Evolutionary conservation across 1,140 invertebrate genomes (phyloP).

Genomic region (Aphis gossypii): DNA sequence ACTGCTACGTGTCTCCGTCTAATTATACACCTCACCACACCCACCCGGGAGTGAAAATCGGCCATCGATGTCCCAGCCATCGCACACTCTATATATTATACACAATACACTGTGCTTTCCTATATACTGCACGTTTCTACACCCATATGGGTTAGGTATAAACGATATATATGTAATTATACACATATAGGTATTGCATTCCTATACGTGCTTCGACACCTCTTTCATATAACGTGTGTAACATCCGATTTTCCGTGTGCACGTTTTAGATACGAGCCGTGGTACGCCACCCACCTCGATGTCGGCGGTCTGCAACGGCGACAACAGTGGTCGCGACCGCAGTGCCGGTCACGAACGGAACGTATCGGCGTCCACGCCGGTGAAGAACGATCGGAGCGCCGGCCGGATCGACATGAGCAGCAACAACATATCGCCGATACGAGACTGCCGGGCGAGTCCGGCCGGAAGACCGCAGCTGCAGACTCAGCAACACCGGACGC

Average conservation of each 20-base stretch:
- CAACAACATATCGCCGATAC: conserved; percentile 60
- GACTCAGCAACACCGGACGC: conserved; percentile 71
- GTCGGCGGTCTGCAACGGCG: not conserved
- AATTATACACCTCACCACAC: not conserved
- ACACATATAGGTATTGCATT: not conserved
- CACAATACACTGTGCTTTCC: not conserved
- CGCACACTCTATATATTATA: not conserved
- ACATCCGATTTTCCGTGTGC: not conserved
- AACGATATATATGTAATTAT: not conserved
- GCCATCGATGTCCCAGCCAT: not conserved
- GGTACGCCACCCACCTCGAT: not conserved
- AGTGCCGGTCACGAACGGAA: not conserved
- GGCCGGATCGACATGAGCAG: conserved; percentile 43
- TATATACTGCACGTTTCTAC: not conserved
- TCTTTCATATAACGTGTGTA: not conserved
- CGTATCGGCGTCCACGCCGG: conserved; percentile 61
- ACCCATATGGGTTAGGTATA: not conserved
- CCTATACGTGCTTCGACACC: not conserved
- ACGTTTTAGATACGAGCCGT: conserved; percentile 15
- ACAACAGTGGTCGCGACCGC: not conserved
- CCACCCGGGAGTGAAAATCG: not conserved
- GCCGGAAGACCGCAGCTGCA: conserved; percentile 71
- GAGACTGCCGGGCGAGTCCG: conserved; percentile 35
- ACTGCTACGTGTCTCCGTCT: not conserved
- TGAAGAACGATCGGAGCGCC: conserved; percentile 58